phyloP scores from a whole-genome alignment of 1,140 invertebrate genomes.

The Ips typographus region DNA sequence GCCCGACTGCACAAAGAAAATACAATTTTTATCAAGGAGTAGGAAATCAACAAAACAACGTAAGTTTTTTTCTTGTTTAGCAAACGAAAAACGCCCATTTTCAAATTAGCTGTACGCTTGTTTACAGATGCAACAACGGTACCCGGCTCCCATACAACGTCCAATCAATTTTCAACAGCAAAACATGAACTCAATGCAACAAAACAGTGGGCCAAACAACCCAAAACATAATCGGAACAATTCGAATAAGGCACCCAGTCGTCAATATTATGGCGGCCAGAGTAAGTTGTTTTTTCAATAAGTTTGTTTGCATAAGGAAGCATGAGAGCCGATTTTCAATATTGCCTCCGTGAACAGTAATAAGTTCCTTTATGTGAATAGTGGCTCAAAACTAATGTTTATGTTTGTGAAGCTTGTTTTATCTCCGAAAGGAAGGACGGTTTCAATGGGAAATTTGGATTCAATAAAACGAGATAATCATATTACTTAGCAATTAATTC shows the following conservation, averaged over 20 bases:
- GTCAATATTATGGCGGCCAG: conserved; percentile 49
- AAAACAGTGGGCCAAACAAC: conserved; percentile 36
- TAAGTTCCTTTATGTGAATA: too few species aligned
- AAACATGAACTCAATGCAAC: conserved; percentile 42
- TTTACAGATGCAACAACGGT: conserved; percentile 45
- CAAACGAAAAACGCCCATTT: too few species aligned
- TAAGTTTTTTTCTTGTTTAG: conserved; percentile 37
- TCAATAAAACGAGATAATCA: too few species aligned
- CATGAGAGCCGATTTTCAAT: too few species aligned
- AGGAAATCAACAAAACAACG: conserved; percentile 46
- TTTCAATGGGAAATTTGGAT: too few species aligned
- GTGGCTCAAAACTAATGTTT: too few species aligned
- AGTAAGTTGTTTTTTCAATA: conserved; percentile 38
- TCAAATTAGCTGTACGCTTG: background rate
- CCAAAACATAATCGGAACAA: conserved; percentile 45
- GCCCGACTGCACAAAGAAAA: conserved; percentile 49
- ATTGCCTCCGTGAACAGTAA: too few species aligned
- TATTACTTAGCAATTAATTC: too few species aligned
- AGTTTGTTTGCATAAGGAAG: background rate
- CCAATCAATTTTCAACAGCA: conserved; percentile 46
- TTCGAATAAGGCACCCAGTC: conserved; percentile 43
- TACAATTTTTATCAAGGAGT: conserved; percentile 48
- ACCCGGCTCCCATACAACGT: conserved; percentile 49
- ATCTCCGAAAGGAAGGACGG: too few species aligned
- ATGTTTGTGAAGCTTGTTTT: too few species aligned